Evolutionary conservation across 1,140 invertebrate species (phyloP).

Genomic region (Drosophila pallidifrons): DNA sequence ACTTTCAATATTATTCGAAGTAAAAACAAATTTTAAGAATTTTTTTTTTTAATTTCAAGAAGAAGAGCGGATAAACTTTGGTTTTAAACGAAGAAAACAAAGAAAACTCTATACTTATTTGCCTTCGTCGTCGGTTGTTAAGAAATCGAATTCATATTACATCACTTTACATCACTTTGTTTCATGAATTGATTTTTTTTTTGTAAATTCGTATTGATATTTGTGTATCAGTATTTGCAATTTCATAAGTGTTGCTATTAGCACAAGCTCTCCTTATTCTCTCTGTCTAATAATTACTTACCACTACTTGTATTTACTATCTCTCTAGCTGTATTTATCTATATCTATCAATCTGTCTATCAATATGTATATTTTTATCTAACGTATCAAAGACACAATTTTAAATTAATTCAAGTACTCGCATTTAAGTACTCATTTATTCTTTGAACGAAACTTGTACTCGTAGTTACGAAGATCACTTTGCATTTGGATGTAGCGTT

Average conservation of each 20-base stretch:
- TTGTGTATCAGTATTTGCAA: conserved; percentile 43
- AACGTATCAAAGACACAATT: conserved; percentile 48
- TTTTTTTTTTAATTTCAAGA: too few relatives aligned
- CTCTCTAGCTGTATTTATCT: conserved; percentile 55
- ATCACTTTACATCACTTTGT: conserved; percentile 43
- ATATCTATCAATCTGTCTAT: conserved; percentile 24
- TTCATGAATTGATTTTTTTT: conserved; percentile 25
- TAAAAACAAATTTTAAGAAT: too few relatives aligned
- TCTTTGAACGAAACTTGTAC: conserved; percentile 76
- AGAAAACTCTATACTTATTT: background rate
- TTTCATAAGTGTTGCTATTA: conserved; percentile 55
- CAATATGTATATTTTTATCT: background rate
- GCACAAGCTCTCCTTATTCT: conserved; percentile 68
- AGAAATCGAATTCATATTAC: conserved; percentile 48
- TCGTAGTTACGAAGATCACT: conserved; percentile 79
- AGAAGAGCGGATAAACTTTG: too few relatives aligned
- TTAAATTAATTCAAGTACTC: conserved; percentile 50
- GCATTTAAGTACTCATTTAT: conserved; percentile 65
- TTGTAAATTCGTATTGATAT: conserved; percentile 54
- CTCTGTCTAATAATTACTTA: conserved; percentile 51
- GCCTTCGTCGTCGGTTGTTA: conserved; percentile 12
- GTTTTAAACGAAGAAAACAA: too few relatives aligned
- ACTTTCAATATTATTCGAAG: too few relatives aligned
- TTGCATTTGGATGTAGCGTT: conserved; percentile 83
- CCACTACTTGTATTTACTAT: conserved; percentile 43